Evolutionary conservation across 1,140 invertebrate species (phyloP), one percentile per base, ranked within the genome.

Genomic region (Asbolus verrucosus): DNA sequence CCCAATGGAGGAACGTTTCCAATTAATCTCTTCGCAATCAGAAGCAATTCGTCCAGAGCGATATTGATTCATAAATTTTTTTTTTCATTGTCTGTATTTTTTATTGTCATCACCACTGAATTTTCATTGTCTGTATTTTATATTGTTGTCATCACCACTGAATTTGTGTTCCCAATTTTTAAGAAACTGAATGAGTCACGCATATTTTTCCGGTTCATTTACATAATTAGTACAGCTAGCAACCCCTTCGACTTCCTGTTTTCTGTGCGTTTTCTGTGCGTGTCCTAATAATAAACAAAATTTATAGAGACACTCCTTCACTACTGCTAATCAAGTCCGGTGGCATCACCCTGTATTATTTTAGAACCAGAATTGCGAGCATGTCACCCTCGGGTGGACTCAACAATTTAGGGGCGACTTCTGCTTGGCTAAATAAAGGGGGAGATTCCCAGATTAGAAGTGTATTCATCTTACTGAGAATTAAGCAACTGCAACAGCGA

Each of bases 211-310:
- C 27, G 16, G 9, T 18, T 24, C 33, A 63, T 63, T 63, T 63
- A 9, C 61, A 63, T 63, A 63, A 63, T 63, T 63, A 63, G 24
- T 24, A 62, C 36, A 1, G 8, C 1, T n/a, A 59, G 39, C 13
- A 50, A 36, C 33, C 33, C 27, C 33, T 36, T 36, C 33, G 8
- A 21, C 43, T 13, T 13, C 21, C 46, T 27, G 24, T 27, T n/a
- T n/a, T n/a, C n/a, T n/a, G n/a, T n/a, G n/a, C n/a, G n/a, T n/a
- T n/a, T n/a, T n/a, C n/a, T 11, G 19, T 54, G 19, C 46, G 21
- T 54, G 46, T 14, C 2, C 19, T 1, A 50, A 5, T 36, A 36
- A 36, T 8, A n/a, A 4, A 2, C 5, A 36, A 36, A 36, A 50
- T 50, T 21, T 27, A 24, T 24, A 54, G 46, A 54, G 24, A n/a